Evolutionary conservation across 2,113 vertebrate genomes (phyloP), one percentile per base, ranked within the genome.

Genomic region (Podiceps cristatus): DNA sequence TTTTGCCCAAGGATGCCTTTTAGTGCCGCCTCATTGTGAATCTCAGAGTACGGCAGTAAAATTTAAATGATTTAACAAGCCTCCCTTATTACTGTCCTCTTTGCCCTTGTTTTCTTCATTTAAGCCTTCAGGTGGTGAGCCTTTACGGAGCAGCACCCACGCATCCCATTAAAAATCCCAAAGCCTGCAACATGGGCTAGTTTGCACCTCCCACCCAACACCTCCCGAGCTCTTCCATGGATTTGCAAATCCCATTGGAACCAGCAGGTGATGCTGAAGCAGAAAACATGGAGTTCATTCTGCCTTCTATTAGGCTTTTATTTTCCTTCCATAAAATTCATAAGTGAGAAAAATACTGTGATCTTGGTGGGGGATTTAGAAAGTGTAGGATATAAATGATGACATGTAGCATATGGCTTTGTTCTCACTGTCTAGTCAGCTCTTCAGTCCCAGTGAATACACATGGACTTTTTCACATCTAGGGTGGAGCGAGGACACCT

Each of bases 191-290:
- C 71, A 37, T 7, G 40, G 56, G 55, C 52, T 74, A 4, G 31
- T 29, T 55, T n/a, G 6, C 44, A 52, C 66, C 90, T 87, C 56
- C 93, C 60, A 72, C 72, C 69, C 76, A 56, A 2, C 37, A 37
- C 19, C 18, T 29, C 60, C 67, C 2, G 13, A 67, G 68, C 52
- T n/a, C 76, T 55, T 33, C 22, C 77, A 12, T 6, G 73, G 16
- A 11, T 96, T 95, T 93, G 97, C 81, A 95, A 28, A 95, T 96
- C 95, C 97, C 94, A 25, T 8, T 18, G 91, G 88, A 84, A 47
- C 96, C 95, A 97, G 97, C 94, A 97, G 97, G 91, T 95, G 96
- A 96, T 97, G 97, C 96, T 97, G 97, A 86, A 93, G 94, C 96
- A 95, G 96, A 97, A 97, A 97, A 67, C 96, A 92, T 72, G 95